Percentiles rank a stretch among this genome's conserved stretches.
Evolutionary conservation across 2,113 vertebrate genomes (phyloP).

Genomic region (Panurus biarmicus): DNA sequence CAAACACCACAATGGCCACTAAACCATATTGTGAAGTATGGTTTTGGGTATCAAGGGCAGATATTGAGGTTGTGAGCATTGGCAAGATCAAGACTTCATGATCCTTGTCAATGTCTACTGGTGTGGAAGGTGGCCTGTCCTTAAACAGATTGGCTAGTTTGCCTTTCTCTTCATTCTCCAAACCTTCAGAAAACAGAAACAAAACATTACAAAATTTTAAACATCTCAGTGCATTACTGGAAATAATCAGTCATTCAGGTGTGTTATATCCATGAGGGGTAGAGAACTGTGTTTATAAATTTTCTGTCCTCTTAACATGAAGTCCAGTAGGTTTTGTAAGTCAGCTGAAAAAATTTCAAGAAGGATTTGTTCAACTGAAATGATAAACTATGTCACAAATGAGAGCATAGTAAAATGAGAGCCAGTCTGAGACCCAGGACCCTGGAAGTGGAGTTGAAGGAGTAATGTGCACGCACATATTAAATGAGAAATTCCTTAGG

Average conservation of each 20-base stretch:
- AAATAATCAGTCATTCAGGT: background rate
- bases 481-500: background rate
- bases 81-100: background rate
- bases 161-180: background rate
- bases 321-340: background rate
- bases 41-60: background rate
- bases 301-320: background rate
- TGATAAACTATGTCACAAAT: background rate
- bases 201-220: background rate
- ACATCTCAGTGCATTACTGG: background rate
- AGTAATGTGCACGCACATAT: background rate
- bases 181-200: background rate
- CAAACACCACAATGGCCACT: background rate
- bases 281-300: background rate
- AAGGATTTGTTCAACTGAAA: background rate
- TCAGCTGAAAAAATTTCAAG: background rate
- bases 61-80: background rate
- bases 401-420: background rate
- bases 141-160: background rate
- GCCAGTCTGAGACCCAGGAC: background rate
- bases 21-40: background rate
- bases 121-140: background rate
- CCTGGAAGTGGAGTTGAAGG: background rate
- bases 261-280: background rate
- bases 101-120: background rate